Evolutionary conservation across 2,113 vertebrate species (phyloP), one percentile per base, ranked within the genome.

Genomic region (Perca flavescens): DNA sequence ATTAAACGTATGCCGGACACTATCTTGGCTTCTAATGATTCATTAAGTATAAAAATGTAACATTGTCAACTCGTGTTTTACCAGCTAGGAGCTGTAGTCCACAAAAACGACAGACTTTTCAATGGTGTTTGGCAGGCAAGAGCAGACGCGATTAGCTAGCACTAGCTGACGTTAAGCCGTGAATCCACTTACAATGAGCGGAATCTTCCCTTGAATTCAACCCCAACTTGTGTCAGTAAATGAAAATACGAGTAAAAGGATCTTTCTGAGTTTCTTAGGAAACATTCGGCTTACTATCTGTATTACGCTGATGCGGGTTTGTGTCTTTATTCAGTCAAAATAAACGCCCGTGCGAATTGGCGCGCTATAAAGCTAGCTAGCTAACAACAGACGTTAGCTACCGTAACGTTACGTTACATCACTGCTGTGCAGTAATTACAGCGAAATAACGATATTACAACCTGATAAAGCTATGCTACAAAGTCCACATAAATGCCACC

Each of bases 351-450:
- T 0, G 67, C 19, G 10, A 57, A 25, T 85, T 85, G 79, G 86
- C 89, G 86, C 83, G 83, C 86, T 75, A 34, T 21, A n/a, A 16
- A 65, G 85, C 73, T 86, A 80, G 67, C 74, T 13, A 57, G 90
- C 80, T 90, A 90, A 65, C 86, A 11, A 8, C 34, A 2, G 46
- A 53, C 25, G 76, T 40, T 80, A 86, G 81, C 84, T 9, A 1
- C 21, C 43, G 3, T 49, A 4, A 21, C 2, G 46, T 31, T 13
- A 79, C 49, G 62, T 40, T 56, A 15, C 10, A 62, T 54, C 22
- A 6, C 52, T 25, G 25, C 31, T 10, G 19, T 43, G 10, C 10
- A 10, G 10, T 43, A 43, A 43, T 43, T 43, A 5, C 1, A 46
- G 1, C 36, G 6, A 70, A 84, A 40, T 6, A 28, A 3, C 1